These are phyloP conservation scores for Oscheius sp. DNA, from an alignment of 2,888 invertebrate species.

Conservation along the genomic window DNA sequence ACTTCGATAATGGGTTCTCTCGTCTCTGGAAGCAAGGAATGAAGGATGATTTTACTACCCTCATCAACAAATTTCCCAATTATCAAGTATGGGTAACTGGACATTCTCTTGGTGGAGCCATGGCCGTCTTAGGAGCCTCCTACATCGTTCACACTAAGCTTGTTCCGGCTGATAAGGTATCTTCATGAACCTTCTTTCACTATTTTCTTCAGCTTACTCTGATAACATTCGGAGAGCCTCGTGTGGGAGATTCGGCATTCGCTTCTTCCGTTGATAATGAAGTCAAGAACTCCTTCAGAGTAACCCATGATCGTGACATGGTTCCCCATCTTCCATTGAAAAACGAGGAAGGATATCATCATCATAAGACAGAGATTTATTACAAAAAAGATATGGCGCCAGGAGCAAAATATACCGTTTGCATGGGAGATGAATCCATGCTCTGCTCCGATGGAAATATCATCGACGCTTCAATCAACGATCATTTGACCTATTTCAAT, in stretches of 20 bases:
- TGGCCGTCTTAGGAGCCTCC: conserved; percentile 56
- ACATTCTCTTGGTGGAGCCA: conserved; percentile 58
- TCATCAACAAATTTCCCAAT: conserved; percentile 45
- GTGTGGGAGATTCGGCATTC: conserved; percentile 52
- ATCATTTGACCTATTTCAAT: conserved; percentile 45
- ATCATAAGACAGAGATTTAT: conserved; percentile 56
- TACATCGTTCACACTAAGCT: conserved; percentile 17
- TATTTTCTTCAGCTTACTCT: conserved; percentile 44
- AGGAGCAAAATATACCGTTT: conserved; percentile 39
- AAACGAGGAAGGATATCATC: conserved; percentile 52
- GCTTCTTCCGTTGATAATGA: conserved; percentile 47
- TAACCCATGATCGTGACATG: conserved; percentile 52
- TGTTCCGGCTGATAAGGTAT: conserved; percentile 33
- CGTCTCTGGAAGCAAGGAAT: conserved; percentile 55
- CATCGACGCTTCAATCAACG: conserved; percentile 44
- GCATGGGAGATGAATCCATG: conserved; percentile 50
- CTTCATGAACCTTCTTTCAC: neutral
- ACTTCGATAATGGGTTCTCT: conserved; percentile 54
- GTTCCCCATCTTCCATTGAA: conserved; percentile 53
- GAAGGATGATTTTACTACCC: conserved; percentile 45
- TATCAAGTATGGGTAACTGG: conserved; percentile 54
- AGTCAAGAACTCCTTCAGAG: conserved; percentile 46
- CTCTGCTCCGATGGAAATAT: conserved; percentile 54
- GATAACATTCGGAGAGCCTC: conserved; percentile 58
- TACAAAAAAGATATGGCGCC: conserved; percentile 53